phyloP scores from a whole-genome alignment of 1,140 invertebrate genomes.

The Calycopis cecrops region DNA sequence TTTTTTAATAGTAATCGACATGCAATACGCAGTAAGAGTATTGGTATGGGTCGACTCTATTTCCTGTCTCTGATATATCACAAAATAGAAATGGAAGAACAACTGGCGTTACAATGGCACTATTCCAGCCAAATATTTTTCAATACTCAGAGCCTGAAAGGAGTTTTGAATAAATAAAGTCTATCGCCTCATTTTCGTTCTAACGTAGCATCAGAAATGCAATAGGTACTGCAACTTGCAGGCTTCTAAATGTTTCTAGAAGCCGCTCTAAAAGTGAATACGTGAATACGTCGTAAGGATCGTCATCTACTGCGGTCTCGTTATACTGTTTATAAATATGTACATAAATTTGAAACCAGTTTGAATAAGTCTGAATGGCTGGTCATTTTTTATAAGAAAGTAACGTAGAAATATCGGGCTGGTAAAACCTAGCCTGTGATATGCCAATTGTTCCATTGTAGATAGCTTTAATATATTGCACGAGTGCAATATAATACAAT shows the following conservation, averaged over 20 bases:
- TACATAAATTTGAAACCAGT: too few relatives aligned
- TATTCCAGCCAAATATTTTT: neutral
- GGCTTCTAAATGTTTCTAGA: conserved; percentile 7
- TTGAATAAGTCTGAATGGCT: too few relatives aligned
- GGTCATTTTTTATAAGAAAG: too few relatives aligned
- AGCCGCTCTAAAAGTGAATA: neutral
- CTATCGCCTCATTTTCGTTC: conserved; percentile 14
- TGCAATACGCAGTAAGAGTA: too few relatives aligned
- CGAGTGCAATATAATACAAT: too few relatives aligned
- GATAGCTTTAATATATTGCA: too few relatives aligned
- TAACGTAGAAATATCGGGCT: too few relatives aligned
- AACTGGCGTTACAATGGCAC: neutral
- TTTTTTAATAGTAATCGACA: too few relatives aligned
- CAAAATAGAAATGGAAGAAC: neutral
- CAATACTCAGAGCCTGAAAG: conserved; percentile 20
- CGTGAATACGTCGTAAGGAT: neutral
- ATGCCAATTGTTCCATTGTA: too few relatives aligned
- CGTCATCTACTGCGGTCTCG: neutral
- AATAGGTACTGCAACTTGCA: neutral
- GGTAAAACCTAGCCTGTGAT: too few relatives aligned
- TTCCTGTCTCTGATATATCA: neutral
- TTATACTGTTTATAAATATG: too few relatives aligned
- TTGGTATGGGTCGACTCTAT: too few relatives aligned
- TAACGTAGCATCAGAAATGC: neutral
- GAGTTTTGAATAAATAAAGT: conserved; percentile 36